Evolutionary conservation across 2,888 invertebrate species (phyloP).

Genomic region (Drosophila infuscata): DNA sequence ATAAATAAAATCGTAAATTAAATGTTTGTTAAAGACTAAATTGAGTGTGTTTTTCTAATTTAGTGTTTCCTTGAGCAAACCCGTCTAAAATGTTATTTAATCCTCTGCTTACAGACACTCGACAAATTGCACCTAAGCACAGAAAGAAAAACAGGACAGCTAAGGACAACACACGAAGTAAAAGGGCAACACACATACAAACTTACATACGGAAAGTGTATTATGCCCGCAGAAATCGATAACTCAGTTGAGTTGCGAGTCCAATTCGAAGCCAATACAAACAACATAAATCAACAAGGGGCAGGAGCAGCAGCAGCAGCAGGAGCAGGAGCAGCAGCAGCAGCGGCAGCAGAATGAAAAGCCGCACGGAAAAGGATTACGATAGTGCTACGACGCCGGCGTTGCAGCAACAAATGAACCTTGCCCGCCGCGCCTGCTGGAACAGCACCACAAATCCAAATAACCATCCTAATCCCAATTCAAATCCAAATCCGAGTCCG

Average conservation of each 20-base stretch:
- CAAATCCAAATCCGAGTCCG: slow-evolving; percentile 2
- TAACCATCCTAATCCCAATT: background rate
- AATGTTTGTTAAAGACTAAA: background rate
- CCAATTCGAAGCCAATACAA: slow-evolving; percentile 40
- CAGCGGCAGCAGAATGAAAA: slow-evolving; percentile 46
- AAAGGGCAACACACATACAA: slow-evolving; percentile 8
- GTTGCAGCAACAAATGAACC: slow-evolving; percentile 89
- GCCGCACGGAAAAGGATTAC: slow-evolving; percentile 70
- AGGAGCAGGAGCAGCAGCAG: no score
- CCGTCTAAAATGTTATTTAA: slow-evolving; percentile 29
- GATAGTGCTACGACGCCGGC: slow-evolving; percentile 84
- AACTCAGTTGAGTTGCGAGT: slow-evolving; percentile 41
- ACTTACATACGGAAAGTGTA: slow-evolving; percentile 33
- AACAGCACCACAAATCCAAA: slow-evolving; percentile 21
- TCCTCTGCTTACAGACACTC: slow-evolving; percentile 60
- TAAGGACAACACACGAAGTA: slow-evolving; percentile 24
- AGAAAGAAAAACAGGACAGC: slow-evolving; percentile 27
- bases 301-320: slow-evolving; percentile 15
- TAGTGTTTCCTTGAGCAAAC: background rate
- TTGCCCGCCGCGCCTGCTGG: slow-evolving; percentile 90
- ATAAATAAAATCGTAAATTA: background rate
- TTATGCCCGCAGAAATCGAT: slow-evolving; percentile 62
- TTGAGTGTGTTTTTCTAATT: background rate
- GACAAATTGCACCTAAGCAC: slow-evolving; percentile 20
- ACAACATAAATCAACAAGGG: slow-evolving; percentile 46